phyloP scores from a whole-genome alignment of 2,888 invertebrate species.

The Heteropelma amictum region DNA sequence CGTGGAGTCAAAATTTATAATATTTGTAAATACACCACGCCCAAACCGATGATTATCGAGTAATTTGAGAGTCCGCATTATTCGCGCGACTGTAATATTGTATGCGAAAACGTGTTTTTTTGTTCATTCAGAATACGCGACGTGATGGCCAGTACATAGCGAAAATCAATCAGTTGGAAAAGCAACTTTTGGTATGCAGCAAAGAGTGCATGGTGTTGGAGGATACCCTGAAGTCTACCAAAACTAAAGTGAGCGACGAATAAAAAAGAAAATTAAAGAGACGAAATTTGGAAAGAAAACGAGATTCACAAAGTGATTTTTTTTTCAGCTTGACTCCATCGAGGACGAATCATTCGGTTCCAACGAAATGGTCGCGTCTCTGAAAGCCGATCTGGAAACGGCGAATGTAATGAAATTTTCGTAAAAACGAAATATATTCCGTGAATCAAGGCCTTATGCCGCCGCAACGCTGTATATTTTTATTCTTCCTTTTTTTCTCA shows the following conservation, averaged over 20 bases:
- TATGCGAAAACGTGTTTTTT: too few species aligned
- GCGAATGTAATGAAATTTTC: slow-evolving; percentile 71
- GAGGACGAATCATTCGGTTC: slow-evolving; percentile 86
- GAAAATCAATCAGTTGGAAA: slow-evolving; percentile 83
- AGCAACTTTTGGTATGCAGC: slow-evolving; percentile 81
- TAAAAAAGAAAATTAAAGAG: neutral
- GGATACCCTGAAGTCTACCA: slow-evolving; percentile 77
- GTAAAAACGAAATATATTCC: neutral
- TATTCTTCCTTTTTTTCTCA: slow-evolving; percentile 11
- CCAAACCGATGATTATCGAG: too few species aligned
- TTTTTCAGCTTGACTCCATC: slow-evolving; percentile 80
- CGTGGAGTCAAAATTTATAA: too few species aligned
- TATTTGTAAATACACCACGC: too few species aligned
- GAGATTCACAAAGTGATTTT: neutral
- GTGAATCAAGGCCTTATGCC: neutral
- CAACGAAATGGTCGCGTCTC: slow-evolving; percentile 84
- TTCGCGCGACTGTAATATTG: too few species aligned
- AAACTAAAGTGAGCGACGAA: slow-evolving; percentile 69
- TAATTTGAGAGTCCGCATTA: too few species aligned
- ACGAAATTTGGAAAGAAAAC: slow-evolving; percentile 2
- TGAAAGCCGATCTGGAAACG: slow-evolving; percentile 83
- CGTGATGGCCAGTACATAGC: slow-evolving; percentile 85
- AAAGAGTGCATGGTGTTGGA: slow-evolving; percentile 80
- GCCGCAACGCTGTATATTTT: neutral
- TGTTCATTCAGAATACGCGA: slow-evolving; percentile 83